Evolutionary conservation across 2,113 vertebrate genomes (phyloP).

Genomic region (Falco punctatus): DNA sequence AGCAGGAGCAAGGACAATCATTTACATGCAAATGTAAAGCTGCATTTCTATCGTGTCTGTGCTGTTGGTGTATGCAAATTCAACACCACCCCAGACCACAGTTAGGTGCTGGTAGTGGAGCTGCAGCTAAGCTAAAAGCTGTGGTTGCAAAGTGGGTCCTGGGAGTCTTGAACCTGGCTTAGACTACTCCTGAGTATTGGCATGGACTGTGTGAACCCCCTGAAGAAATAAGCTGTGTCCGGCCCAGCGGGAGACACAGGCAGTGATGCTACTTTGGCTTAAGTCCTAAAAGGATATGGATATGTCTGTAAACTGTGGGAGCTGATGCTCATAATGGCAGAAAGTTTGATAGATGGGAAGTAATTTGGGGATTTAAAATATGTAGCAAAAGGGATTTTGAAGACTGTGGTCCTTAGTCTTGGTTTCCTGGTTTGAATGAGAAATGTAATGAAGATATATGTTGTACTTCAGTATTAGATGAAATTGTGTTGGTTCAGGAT

Average conservation of each 20-base stretch:
- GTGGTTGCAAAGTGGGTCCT: neutral
- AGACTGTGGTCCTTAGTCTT: neutral
- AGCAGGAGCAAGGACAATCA: neutral
- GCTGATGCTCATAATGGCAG: neutral
- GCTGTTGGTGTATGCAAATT: neutral
- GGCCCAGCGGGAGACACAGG: neutral
- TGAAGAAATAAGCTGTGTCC: neutral
- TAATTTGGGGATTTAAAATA: neutral
- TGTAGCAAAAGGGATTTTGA: neutral
- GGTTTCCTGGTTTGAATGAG: constrained; percentile 6
- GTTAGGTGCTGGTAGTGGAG: neutral
- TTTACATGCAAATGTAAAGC: neutral
- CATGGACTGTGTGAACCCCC: neutral
- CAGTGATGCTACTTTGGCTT: neutral
- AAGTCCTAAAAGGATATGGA: neutral
- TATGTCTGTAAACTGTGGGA: neutral
- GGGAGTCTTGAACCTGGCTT: neutral
- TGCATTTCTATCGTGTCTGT: neutral
- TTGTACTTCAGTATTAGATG: neutral
- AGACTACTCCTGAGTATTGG: neutral
- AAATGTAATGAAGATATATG: neutral
- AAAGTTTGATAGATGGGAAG: neutral
- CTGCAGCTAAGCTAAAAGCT: neutral
- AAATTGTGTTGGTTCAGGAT: neutral
- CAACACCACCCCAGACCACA: neutral